Evolutionary conservation across 2,113 vertebrate species (phyloP), one percentile per base, ranked within the genome.

Genomic region (Clarias magur): DNA sequence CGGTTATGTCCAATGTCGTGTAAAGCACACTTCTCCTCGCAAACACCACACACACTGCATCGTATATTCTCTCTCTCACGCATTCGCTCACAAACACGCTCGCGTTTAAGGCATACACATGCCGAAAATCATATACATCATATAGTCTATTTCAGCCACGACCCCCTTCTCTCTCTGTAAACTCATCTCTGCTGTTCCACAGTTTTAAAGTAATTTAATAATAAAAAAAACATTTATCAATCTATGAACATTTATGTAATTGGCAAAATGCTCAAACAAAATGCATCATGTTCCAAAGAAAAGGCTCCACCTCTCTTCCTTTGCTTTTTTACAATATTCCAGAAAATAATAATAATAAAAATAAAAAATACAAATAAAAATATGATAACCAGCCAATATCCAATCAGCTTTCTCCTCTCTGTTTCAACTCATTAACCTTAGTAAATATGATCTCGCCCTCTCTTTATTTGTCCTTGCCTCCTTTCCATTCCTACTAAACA

Each of bases 71-170:
- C 10, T 6, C 10, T n/a, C 48, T 54, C 53, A 10, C 34, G 38
- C 34, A 79, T 34, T 15, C 12, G 80, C 70, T 67, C n/a, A 3
- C 21, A 27, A 54, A 62, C 85, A 42, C 75, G 38, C 79, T 90
- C 87, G 81, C 34, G 93, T 93, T 82, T 73, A 88, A 92, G 92
- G 91, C 92, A 93, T 91, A 76, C 88, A 90, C 70, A 91, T 80
- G 54, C 76, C 48, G 60, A 56, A 82, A 53, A 25, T 86, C 3
- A 79, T 87, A 82, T 76, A 54, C 23, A 76, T 54, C 48, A 15
- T 88, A 86, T 21, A 81, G 59, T 34, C 53, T 78, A 84, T 84
- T 67, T 80, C 15, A 80, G 57, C 42, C 63, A 10, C 15, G 19
- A n/a, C 57, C 30, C 65, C 16, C 12, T 17, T 59, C 21, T 16